A percentile compares a stretch with the other conserved stretches of the same genome.
These are phyloP conservation scores for Hemibagrus guttatus DNA, from an alignment of 2,797 vertebrate species.

Conservation along the genomic window DNA sequence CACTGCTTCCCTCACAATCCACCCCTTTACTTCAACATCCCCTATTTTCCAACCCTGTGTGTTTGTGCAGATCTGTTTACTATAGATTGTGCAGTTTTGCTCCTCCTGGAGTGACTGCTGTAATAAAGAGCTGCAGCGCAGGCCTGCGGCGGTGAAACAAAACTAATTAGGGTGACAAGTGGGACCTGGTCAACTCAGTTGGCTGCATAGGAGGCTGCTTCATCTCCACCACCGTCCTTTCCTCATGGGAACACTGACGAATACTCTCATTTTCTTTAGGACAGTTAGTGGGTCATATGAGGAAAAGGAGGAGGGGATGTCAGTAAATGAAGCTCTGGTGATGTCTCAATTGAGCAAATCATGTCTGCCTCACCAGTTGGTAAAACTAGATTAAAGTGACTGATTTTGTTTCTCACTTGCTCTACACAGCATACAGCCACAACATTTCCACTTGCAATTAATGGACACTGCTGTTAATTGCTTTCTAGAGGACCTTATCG, in stretches of 20 bases:
- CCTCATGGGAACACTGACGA: constrained; percentile 71
- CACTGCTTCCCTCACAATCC: neutral
- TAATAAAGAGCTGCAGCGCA: constrained; percentile 64
- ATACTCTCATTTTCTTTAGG: constrained; percentile 74
- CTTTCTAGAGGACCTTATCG: constrained; percentile 58
- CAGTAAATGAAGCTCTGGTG: constrained; percentile 67
- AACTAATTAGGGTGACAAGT: constrained; percentile 78
- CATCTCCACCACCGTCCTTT: constrained; percentile 64
- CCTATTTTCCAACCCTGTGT: constrained; percentile 23
- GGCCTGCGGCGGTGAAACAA: constrained; percentile 69
- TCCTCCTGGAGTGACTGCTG: constrained; percentile 36
- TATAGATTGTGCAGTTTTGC: constrained; percentile 33
- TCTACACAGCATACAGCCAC: constrained; percentile 40
- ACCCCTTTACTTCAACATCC: neutral
- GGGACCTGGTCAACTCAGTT: constrained; percentile 59
- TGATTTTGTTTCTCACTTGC: constrained; percentile 61
- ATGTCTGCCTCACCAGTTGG: constrained; percentile 56
- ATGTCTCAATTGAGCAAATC: constrained; percentile 74
- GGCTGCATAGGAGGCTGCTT: constrained; percentile 57
- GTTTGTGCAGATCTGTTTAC: constrained; percentile 49
- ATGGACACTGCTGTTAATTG: constrained; percentile 70
- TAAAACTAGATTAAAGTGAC: constrained; percentile 74
- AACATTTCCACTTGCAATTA: constrained; percentile 67
- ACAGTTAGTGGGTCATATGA: constrained; percentile 48
- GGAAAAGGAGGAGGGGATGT: constrained; percentile 48